Evolutionary conservation across 2,888 invertebrate genomes (phyloP), one percentile per base, ranked within the genome.

Genomic region (Busseola fusca): DNA sequence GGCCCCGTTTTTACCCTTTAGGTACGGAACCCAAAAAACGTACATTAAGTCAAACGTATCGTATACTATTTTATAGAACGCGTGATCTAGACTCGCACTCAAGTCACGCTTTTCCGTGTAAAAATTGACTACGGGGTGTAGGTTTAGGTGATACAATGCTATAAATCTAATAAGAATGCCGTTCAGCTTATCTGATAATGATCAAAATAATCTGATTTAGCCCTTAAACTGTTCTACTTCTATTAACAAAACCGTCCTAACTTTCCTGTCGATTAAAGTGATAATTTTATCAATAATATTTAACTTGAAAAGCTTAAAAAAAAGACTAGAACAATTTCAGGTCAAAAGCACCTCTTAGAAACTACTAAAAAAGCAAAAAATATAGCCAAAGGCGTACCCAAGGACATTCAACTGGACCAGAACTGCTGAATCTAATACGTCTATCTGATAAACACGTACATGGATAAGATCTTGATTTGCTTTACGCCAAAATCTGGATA

Each of bases 291-390:
- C 30, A 48, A 58, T n/a, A n/a, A 40, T n/a, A 57, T 57, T 56
- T 9, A 45, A 21, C 34, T 72, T 30, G 3, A 63, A 59, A 52
- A 63, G 27, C 5, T 52, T 40, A 30, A 27, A 64, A 7, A 60
- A 69, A 59, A 84, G 88, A 90, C 90, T 90, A 91, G 88, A 66
- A 88, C 64, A 57, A 80, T 79, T 81, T 76, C 40, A 81, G 74
- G 82, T 83, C 52, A 25, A 60, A 70, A 78, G 78, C 78, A 78
- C 56, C 64, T 37, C 37, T 56, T 62, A 73, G 0, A 72, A 77
- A 66, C 9, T 34, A 84, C 84, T 72, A 64, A 12, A 45, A 64
- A 45, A 40, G 12, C 48, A 62, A 5, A 48, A 21, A 67, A 45
- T 56, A 40, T 57, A 30, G 12, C 12, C 1, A 48, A 21, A 45